Evolutionary conservation across 2,888 invertebrate species (phyloP).

Genomic region (Beris chalybata): DNA sequence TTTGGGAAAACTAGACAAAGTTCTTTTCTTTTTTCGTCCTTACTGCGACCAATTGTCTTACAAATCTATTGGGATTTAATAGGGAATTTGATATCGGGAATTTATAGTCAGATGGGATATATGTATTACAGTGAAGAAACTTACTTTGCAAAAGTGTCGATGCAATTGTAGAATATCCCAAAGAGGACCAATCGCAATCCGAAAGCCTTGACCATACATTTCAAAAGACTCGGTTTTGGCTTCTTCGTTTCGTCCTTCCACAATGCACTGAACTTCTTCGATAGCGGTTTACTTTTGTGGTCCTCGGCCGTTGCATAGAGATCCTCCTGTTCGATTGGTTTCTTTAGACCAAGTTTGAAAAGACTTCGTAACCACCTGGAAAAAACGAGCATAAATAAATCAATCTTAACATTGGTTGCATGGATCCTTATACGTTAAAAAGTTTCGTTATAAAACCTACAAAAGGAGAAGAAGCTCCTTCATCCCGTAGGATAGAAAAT

Average conservation of each 20-base stretch:
- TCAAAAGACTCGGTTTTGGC: constrained; percentile 34
- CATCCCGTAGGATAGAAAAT: too few species aligned
- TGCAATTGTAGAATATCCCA: constrained; percentile 33
- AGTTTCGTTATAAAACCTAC: too few species aligned
- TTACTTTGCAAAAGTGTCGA: constrained; percentile 31
- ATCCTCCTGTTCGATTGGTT: constrained; percentile 34
- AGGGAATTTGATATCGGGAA: background rate
- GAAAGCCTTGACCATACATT: constrained; percentile 34
- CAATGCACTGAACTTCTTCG: constrained; percentile 30
- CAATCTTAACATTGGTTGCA: too few species aligned
- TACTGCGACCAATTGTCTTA: too few species aligned
- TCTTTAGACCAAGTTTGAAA: constrained; percentile 36
- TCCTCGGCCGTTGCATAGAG: constrained; percentile 30
- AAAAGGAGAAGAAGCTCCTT: too few species aligned
- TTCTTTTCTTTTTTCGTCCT: too few species aligned
- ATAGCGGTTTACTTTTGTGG: constrained; percentile 30
- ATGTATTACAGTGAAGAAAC: background rate
- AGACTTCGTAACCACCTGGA: constrained; percentile 38
- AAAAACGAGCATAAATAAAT: too few species aligned
- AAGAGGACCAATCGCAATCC: constrained; percentile 28
- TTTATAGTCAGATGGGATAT: background rate
- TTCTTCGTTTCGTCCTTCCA: constrained; percentile 36
- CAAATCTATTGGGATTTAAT: too few species aligned
- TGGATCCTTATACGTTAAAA: too few species aligned
- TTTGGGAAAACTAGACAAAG: too few species aligned